A percentile compares a stretch with the other conserved stretches of the same genome.
These are phyloP conservation scores for Donacobius atricapilla DNA, from an alignment of 2,113 vertebrate species.

Conservation along the genomic window DNA sequence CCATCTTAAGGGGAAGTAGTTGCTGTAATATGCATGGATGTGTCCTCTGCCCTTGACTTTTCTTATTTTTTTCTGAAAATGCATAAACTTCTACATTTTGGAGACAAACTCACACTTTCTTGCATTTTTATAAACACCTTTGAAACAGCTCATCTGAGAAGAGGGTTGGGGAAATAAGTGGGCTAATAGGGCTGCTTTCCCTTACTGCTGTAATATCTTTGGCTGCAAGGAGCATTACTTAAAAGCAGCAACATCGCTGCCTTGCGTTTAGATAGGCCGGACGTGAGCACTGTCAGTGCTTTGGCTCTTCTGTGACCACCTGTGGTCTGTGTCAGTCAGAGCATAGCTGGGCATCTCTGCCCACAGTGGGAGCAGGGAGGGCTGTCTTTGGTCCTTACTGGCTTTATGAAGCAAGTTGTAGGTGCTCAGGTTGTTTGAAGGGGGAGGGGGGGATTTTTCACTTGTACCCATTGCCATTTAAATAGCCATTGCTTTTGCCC, in stretches of 20 bases:
- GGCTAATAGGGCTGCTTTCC: background rate
- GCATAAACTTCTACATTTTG: background rate
- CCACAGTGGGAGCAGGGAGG: background rate
- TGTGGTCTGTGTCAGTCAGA: background rate
- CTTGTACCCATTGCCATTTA: background rate
- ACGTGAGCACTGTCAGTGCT: rapidly evolving
- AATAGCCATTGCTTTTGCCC: background rate
- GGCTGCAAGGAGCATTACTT: background rate
- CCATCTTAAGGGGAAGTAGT: background rate
- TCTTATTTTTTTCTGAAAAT: background rate
- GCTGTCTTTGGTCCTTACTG: background rate
- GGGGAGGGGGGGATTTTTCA: background rate
- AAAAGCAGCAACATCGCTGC: background rate
- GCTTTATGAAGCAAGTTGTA: background rate
- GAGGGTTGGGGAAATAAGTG: background rate
- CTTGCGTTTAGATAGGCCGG: background rate
- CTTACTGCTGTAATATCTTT: background rate
- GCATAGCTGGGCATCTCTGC: background rate
- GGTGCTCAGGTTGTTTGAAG: background rate
- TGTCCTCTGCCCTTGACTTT: background rate
- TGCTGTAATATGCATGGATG: background rate
- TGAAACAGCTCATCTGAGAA: background rate
- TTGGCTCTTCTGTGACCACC: background rate
- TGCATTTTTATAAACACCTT: background rate
- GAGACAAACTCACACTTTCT: background rate